phyloP scores from a whole-genome alignment of 1,140 invertebrate genomes.

The Drosophila hydei region DNA sequence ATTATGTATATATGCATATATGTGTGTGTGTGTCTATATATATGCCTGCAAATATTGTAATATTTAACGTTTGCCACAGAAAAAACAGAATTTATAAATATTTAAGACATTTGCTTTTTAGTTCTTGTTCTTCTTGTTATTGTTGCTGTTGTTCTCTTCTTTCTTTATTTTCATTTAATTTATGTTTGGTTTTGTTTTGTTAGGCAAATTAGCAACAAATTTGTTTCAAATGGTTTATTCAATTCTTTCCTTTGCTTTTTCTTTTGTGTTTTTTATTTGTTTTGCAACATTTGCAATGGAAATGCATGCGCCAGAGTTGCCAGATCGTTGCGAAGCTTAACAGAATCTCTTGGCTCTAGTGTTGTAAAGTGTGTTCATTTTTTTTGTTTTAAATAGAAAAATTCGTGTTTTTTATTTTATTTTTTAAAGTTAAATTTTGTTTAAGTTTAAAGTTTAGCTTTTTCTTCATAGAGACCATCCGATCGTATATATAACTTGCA shows the following conservation, averaged over 20 bases:
- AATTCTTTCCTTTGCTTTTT: conserved; percentile 32
- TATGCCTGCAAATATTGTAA: conserved; percentile 45
- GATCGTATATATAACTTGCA: conserved; percentile 23
- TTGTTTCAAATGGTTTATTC: conserved; percentile 48
- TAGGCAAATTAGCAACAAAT: conserved; percentile 54
- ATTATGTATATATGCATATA: conserved; percentile 55
- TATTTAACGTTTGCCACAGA: conserved; percentile 44
- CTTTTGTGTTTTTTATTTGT: not conserved
- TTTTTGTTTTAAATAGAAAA: conserved; percentile 59
- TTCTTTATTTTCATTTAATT: not conserved
- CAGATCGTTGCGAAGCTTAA: conserved; percentile 15
- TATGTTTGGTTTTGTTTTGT: conserved; percentile 12
- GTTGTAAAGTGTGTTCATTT: conserved; percentile 16
- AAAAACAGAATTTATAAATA: conserved; percentile 64
- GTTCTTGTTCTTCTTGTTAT: conserved; percentile 18
- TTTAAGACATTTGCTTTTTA: conserved; percentile 45
- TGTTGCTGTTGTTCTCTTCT: conserved; percentile 7
- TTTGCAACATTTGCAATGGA: conserved; percentile 58
- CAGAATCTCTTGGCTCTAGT: conserved; percentile 17
- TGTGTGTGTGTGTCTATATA: conserved; percentile 37
- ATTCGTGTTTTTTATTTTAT: conserved; percentile 66
- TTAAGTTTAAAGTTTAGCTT: conserved; percentile 43
- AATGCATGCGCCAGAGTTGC: conserved; percentile 45
- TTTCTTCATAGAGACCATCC: conserved; percentile 42
- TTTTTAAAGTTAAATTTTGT: conserved; percentile 63